Conservation (phyloP, 53 echinoderm and acorn worm genomes). For the Luidia sarsii region DNA sequence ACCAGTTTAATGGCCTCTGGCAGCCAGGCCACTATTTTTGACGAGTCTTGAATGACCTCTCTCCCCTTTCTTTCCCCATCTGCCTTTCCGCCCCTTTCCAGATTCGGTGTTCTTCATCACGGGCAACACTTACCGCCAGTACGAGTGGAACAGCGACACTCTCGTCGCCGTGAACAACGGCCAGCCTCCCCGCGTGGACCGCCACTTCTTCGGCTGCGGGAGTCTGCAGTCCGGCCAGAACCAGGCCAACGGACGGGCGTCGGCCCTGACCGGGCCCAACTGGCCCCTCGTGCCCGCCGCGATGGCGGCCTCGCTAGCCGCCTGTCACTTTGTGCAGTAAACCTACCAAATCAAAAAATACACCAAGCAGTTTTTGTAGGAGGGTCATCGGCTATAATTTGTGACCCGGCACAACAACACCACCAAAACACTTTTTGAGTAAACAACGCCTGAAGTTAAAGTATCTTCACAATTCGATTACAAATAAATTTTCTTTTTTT, state of each 20-base stretch:
- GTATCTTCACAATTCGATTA: too few species aligned
- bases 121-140: slow-evolving; percentile 30
- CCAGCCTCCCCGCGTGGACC: slow-evolving; percentile 10
- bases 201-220: slow-evolving; percentile 43
- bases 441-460: too few species aligned
- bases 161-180: not conserved
- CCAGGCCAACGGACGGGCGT: slow-evolving; percentile 17
- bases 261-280: not conserved
- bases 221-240: not conserved
- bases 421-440: not conserved
- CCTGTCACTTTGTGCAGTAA: too few species aligned
- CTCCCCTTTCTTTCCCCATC: slow-evolving; percentile 4
- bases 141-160: not conserved
- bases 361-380: too few species aligned
- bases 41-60: too few species aligned
- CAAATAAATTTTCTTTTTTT: too few species aligned
- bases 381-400: too few species aligned
- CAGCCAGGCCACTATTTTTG: too few species aligned
- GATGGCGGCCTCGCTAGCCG: not conserved
- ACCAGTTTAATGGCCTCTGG: too few species aligned
- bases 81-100: not conserved
- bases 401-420: not conserved
- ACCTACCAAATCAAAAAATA: too few species aligned
- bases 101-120: slow-evolving; percentile 25
- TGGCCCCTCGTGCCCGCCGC: slow-evolving; percentile 27